Evolutionary conservation across 2,113 vertebrate genomes (phyloP).

Genomic region (Furnarius figulus): DNA sequence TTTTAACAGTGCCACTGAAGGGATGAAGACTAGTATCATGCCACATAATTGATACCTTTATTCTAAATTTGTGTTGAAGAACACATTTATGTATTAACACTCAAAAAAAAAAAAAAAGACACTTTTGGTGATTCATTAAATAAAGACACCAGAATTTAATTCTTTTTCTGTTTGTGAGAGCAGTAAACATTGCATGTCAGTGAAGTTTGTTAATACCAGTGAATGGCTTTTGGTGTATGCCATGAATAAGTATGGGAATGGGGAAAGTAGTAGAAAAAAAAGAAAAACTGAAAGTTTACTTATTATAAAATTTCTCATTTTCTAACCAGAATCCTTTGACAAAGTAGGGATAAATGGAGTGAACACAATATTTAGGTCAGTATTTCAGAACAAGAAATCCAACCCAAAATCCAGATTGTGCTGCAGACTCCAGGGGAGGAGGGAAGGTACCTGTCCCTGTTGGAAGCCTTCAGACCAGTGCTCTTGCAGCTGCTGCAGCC

Average conservation of each 20-base stretch:
- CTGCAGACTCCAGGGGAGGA: neutral
- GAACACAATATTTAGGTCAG: neutral
- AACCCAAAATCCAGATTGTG: neutral
- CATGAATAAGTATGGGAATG: neutral
- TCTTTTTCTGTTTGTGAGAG: neutral
- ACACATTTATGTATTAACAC: neutral
- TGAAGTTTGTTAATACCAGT: neutral
- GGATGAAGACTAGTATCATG: neutral
- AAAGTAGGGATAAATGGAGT: neutral
- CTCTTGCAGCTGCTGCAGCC: neutral
- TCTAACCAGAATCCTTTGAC: neutral
- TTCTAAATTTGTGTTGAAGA: neutral
- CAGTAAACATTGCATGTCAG: neutral
- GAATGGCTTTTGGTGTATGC: neutral
- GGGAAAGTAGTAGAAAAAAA: neutral
- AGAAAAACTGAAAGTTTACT: neutral
- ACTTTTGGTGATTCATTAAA: neutral
- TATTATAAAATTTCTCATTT: neutral
- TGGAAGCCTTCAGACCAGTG: neutral
- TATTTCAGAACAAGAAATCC: neutral
- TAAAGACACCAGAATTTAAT: neutral
- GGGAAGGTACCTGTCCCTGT: neutral
- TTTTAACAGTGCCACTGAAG: neutral
- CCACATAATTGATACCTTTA: neutral
- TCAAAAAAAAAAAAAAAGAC: neutral